Percentiles rank a stretch among this genome's conserved stretches.
Evolutionary conservation across 2,113 vertebrate genomes (phyloP).

Genomic region (mouse (Mus musculus)): GRCm39 chr3:148304001-148304500

Average conservation of each 20-base stretch:
- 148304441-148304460: background rate
- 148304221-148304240: constrained; percentile 16
- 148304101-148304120: constrained; percentile 38
- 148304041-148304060: constrained; percentile 27
- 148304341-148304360: background rate
- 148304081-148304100: constrained; percentile 29
- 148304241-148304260: constrained; percentile 48
- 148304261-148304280: background rate
- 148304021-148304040: background rate
- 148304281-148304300: background rate
- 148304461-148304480: background rate
- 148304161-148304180: constrained; percentile 14
- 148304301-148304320: background rate
- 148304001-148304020: constrained; percentile 44
- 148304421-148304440: background rate
- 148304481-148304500: background rate
- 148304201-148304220: constrained; percentile 8
- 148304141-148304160: constrained; percentile 33
- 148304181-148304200: constrained; percentile 21
- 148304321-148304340: background rate
- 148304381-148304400: background rate
- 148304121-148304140: constrained; percentile 5
- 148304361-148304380: background rate
- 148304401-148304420: background rate
- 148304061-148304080: background rate